phyloP scores from a whole-genome alignment of 2,797 vertebrate species.

The Acipenser ruthenus region DNA sequence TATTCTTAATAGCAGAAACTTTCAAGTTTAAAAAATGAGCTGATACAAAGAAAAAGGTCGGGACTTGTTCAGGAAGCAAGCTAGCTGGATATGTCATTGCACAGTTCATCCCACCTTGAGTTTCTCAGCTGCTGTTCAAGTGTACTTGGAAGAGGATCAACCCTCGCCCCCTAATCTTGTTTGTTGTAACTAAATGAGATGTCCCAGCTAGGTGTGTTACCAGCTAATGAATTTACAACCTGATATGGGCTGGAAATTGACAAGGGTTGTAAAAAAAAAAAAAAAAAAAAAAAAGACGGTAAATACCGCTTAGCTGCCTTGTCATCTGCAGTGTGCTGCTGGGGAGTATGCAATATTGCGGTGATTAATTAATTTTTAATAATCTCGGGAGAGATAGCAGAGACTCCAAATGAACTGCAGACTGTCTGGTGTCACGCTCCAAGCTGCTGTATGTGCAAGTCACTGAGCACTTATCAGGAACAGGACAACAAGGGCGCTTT shows the following conservation, averaged over 20 bases:
- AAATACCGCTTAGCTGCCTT: slow-evolving; percentile 72
- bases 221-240: slow-evolving; percentile 96
- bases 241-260: slow-evolving; percentile 77
- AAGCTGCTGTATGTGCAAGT: slow-evolving; percentile 38
- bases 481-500: not conserved
- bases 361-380: slow-evolving; percentile 73
- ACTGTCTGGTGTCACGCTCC: slow-evolving; percentile 64
- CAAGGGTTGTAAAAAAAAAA: slow-evolving; percentile 50
- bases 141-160: slow-evolving; percentile 26
- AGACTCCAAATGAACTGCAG: slow-evolving; percentile 71
- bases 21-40: too few relatives aligned
- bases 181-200: slow-evolving; percentile 91
- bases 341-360: slow-evolving; percentile 60
- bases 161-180: slow-evolving; percentile 74
- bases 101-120: slow-evolving; percentile 9
- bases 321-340: slow-evolving; percentile 28
- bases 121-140: slow-evolving; percentile 7
- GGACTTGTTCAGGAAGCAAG: too few relatives aligned
- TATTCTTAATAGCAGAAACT: too few relatives aligned
- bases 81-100: too few relatives aligned
- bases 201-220: slow-evolving; percentile 82
- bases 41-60: too few relatives aligned
- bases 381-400: slow-evolving; percentile 67
- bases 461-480: slow-evolving; percentile 14
- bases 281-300: slow-evolving; percentile 42